A percentile compares a stretch with the other conserved stretches of the same genome.
phyloP scores from a whole-genome alignment of 1,140 invertebrate genomes.

The Drosophila suzukii region DNA sequence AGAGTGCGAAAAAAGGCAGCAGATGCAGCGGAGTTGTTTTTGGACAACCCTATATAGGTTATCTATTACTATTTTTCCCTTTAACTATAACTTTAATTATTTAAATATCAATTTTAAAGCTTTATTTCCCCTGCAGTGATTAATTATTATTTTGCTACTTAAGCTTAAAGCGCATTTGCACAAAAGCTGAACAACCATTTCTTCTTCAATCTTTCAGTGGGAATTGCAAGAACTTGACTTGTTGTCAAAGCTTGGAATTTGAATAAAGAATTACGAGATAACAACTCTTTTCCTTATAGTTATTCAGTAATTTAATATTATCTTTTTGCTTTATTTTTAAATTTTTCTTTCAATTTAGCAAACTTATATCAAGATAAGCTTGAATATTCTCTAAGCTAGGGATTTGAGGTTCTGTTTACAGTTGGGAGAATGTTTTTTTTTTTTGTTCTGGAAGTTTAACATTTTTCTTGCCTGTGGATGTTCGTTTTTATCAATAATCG shows the following conservation, averaged over 20 bases:
- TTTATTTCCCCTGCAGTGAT: slow-evolving; percentile 10
- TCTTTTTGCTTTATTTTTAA: slow-evolving; percentile 10
- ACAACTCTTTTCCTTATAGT: neutral
- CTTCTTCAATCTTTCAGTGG: slow-evolving; percentile 24
- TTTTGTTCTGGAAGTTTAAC: no score
- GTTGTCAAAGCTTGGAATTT: slow-evolving; percentile 31
- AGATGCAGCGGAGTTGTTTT: slow-evolving; percentile 10
- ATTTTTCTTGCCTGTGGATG: no score
- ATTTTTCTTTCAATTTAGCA: slow-evolving; percentile 4
- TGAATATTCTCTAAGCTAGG: slow-evolving; percentile 3
- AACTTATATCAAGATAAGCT: slow-evolving; percentile 10
- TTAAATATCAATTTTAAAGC: slow-evolving; percentile 15
- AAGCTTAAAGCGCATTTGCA: slow-evolving; percentile 72
- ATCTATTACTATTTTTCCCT: neutral
- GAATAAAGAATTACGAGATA: neutral
- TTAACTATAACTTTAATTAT: slow-evolving; percentile 3
- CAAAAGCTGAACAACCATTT: slow-evolving; percentile 56
- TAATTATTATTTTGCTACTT: slow-evolving; percentile 25
- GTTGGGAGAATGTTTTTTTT: no score
- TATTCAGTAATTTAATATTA: neutral
- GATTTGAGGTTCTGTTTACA: slow-evolving; percentile 3
- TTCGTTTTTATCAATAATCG: no score
- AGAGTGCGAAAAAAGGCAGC: slow-evolving; percentile 30
- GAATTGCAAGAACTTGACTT: slow-evolving; percentile 43
- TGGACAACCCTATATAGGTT: neutral